Conservation (phyloP, 30 jellyfish, hydroid and myxozoan species). For the Cassiopea xamachana region DNA sequence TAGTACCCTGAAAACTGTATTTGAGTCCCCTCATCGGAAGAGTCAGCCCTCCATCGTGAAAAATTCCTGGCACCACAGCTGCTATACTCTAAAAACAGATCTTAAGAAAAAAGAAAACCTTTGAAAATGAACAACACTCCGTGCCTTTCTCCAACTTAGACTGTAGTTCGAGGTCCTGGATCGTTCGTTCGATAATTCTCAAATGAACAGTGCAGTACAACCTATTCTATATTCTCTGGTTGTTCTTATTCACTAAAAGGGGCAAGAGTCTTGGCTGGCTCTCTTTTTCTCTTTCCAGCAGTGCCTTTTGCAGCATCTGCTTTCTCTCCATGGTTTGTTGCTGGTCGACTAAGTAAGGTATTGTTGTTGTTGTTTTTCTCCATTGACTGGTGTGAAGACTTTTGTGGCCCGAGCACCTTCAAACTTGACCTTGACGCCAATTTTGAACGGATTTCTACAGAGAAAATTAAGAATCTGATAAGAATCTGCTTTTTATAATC, state of each 20-base stretch:
- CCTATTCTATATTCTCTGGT: not conserved
- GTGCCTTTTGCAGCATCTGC: not conserved
- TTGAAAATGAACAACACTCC: too few relatives aligned
- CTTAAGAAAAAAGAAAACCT: too few relatives aligned
- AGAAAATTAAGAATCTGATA: not conserved
- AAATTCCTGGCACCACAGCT: too few relatives aligned
- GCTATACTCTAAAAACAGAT: too few relatives aligned
- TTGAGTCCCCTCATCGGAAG: too few relatives aligned
- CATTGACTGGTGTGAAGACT: constrained; percentile 1
- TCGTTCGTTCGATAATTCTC: too few relatives aligned
- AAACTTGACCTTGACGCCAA: constrained; percentile 64
- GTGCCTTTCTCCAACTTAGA: too few relatives aligned
- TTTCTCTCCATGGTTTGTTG: constrained; percentile 48
- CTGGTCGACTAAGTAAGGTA: constrained; percentile 24
- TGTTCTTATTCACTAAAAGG: constrained; percentile 30
- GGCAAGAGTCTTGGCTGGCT: constrained; percentile 21
- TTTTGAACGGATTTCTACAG: constrained; percentile 48
- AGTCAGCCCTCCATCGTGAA: too few relatives aligned
- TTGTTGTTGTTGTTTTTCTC: too few relatives aligned
- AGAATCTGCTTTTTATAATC: too few relatives aligned
- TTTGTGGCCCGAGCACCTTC: constrained; percentile 48
- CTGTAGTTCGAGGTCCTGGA: too few relatives aligned
- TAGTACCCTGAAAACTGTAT: too few relatives aligned
- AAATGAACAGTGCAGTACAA: not conserved
- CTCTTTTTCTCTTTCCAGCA: constrained; percentile 14